Conservation (phyloP, 2,888 invertebrate species). For the Tipula lateralis region DNA sequence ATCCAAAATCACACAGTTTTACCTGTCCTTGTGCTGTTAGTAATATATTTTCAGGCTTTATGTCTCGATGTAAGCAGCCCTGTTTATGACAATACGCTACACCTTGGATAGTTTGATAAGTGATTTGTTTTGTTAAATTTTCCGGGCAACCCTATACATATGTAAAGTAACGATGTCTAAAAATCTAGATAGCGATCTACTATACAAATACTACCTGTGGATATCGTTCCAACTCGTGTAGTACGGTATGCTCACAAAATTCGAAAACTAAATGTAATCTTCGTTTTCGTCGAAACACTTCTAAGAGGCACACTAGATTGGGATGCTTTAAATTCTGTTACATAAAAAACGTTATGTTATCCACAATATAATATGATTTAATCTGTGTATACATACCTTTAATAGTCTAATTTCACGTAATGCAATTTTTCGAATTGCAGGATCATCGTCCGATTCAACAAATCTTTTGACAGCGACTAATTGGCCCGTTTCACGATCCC, state of each 20-base stretch:
- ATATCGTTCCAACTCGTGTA: slow-evolving; percentile 92
- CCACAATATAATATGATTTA: no score
- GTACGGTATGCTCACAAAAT: slow-evolving; percentile 94
- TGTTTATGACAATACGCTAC: slow-evolving; percentile 95
- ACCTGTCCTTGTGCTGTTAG: slow-evolving; percentile 89
- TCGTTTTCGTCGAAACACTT: slow-evolving; percentile 93
- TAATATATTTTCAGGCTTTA: slow-evolving; percentile 98
- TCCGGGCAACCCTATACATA: slow-evolving; percentile 80
- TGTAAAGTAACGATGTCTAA: no score
- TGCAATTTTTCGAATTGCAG: slow-evolving; percentile 92
- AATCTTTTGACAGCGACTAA: slow-evolving; percentile 96
- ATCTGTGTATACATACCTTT: slow-evolving; percentile 61
- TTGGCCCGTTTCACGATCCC: slow-evolving; percentile 89
- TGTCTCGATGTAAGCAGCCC: slow-evolving; percentile 91
- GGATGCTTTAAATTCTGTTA: slow-evolving; percentile 94
- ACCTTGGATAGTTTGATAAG: slow-evolving; percentile 93
- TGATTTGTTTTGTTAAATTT: slow-evolving; percentile 81
- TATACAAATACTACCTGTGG: slow-evolving; percentile 52
- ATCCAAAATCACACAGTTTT: slow-evolving; percentile 96
- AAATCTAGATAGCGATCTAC: not conserved
- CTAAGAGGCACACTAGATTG: slow-evolving; percentile 93
- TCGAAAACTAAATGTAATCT: slow-evolving; percentile 97
- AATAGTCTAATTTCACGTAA: slow-evolving; percentile 89
- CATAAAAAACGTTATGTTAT: not conserved
- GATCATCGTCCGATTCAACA: slow-evolving; percentile 95